Evolutionary conservation across 2,113 vertebrate genomes (phyloP), one percentile per base, ranked within the genome.

Genomic region (Brachypteracias leptosomus): DNA sequence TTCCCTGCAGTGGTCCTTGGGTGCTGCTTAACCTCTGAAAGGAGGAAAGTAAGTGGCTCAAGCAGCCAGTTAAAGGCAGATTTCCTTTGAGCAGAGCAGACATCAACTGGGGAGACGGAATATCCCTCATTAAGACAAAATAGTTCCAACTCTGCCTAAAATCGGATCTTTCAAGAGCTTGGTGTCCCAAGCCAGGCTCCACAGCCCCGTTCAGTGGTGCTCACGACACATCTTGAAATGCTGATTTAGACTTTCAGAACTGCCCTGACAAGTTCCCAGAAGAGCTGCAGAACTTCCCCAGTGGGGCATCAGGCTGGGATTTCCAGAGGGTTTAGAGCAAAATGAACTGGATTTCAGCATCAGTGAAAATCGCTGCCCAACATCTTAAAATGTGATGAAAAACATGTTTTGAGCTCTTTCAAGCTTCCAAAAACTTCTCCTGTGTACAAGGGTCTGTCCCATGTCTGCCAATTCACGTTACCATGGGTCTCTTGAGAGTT

Each of bases 181-280:
- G 21, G 31, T 66, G 61, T 74, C 1, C n/a, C 44, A 72, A 55
- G 40, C 54, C n/a, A 76, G 44, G 51, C 90, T 46, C 47, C 59
- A 40, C 13, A 63, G 47, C 25, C 47, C 9, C 3, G 1, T 49
- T 55, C 72, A 84, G 2, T 0, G 0, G 24, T 28, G 38, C 24
- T 47, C 4, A 2, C 24, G 61, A 54, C 22, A 44, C 51, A 61
- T 36, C 42, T 66, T 8, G 4, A 82, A 93, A 63, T 0, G 1
- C 38, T 0, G 0, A 6, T 33, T 72, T 52, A 74, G 61, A 59
- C 18, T 71, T 67, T 65, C 81, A 63, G 51, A 80, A 42, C 29
- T 77, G n/a, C 36, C 51, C 90, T 77, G 54, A 71, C 17, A 84
- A 67, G 10, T 28, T 68, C 74, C 58, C 87, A 79, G 22, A 72